Percentiles rank a stretch among this genome's conserved stretches.
phyloP scores from a whole-genome alignment of 2,888 invertebrate genomes.

The Trichogramma dendrolimi region DNA sequence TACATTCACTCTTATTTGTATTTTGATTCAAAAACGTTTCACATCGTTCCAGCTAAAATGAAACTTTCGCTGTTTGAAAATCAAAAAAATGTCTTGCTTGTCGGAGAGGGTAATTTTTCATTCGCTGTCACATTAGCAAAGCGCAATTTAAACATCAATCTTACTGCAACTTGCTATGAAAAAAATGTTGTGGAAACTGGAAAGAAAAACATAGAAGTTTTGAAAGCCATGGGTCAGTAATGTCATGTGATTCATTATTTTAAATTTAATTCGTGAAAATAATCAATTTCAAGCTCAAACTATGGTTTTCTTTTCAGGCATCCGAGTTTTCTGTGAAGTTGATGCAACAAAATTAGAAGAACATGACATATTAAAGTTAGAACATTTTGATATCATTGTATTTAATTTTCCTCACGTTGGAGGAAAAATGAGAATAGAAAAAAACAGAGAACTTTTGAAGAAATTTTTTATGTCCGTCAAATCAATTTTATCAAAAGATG shows the following conservation, averaged over 20 bases:
- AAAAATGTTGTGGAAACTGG: conserved; percentile 39
- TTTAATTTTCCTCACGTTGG: conserved; percentile 64
- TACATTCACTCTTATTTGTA: no score
- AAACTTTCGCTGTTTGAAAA: conserved; percentile 37
- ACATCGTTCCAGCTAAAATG: conserved; percentile 31
- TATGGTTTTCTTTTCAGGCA: conserved; percentile 49
- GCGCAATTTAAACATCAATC: conserved; percentile 38
- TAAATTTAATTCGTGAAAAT: background rate
- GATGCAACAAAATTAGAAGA: conserved; percentile 54
- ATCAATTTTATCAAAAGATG: conserved; percentile 47
- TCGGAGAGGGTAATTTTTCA: conserved; percentile 60
- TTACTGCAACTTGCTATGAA: conserved; percentile 52
- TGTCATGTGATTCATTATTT: background rate
- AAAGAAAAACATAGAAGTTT: conserved; percentile 41
- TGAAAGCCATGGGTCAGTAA: conserved; percentile 44
- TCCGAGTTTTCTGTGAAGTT: conserved; percentile 51
- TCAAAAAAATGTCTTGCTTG: conserved; percentile 48
- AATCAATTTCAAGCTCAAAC: conserved; percentile 4
- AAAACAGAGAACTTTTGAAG: conserved; percentile 55
- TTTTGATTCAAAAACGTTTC: no score
- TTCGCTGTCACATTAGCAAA: conserved; percentile 51
- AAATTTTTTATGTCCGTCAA: conserved; percentile 53
- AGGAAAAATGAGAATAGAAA: conserved; percentile 60
- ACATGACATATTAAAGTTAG: conserved; percentile 35
- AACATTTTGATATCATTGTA: conserved; percentile 53